These are phyloP conservation scores for Hycleus phaleratus DNA, from an alignment of 1,140 invertebrate genomes.

Conservation along the genomic window DNA sequence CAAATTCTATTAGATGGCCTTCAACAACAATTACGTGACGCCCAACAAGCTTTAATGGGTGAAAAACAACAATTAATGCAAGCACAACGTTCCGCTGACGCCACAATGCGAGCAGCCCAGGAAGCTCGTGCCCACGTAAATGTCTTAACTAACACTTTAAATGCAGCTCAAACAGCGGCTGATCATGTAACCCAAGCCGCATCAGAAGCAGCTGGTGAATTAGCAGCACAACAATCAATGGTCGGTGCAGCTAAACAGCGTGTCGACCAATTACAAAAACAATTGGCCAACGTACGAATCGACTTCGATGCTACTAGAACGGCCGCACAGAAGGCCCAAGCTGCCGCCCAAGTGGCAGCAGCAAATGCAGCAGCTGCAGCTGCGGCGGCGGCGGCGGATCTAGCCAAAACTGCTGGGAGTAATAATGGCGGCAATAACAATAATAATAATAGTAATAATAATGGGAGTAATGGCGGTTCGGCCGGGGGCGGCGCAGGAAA, in stretches of 20 bases:
- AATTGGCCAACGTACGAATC: slow-evolving; percentile 53
- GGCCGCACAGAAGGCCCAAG: slow-evolving; percentile 54
- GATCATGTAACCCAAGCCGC: slow-evolving; percentile 59
- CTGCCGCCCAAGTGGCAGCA: slow-evolving; percentile 45
- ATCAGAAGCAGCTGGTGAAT: slow-evolving; percentile 55
- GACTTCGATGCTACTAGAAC: slow-evolving; percentile 59
- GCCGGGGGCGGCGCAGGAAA: neutral
- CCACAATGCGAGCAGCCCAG: slow-evolving; percentile 54
- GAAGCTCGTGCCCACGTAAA: slow-evolving; percentile 59
- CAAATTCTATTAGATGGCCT: slow-evolving; percentile 51
- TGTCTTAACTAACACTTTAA: slow-evolving; percentile 48
- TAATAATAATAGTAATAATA: no score
- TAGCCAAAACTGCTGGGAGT: slow-evolving; percentile 24
- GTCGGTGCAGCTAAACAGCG: slow-evolving; percentile 57
- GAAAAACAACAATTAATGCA: slow-evolving; percentile 59
- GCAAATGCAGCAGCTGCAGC: slow-evolving; percentile 48
- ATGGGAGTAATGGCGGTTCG: slow-evolving; percentile 1
- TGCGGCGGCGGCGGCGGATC: slow-evolving; percentile 43
- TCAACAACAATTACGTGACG: slow-evolving; percentile 59
- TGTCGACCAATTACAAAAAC: slow-evolving; percentile 51
- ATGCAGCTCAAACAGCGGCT: slow-evolving; percentile 58
- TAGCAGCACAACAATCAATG: slow-evolving; percentile 63
- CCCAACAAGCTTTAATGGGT: slow-evolving; percentile 51
- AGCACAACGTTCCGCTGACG: slow-evolving; percentile 55
- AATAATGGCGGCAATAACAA: slow-evolving; percentile 5